Percentiles rank a stretch among this genome's conserved stretches.
Conservation (phyloP, 1,140 invertebrate species). For the Ladona fulva region DNA sequence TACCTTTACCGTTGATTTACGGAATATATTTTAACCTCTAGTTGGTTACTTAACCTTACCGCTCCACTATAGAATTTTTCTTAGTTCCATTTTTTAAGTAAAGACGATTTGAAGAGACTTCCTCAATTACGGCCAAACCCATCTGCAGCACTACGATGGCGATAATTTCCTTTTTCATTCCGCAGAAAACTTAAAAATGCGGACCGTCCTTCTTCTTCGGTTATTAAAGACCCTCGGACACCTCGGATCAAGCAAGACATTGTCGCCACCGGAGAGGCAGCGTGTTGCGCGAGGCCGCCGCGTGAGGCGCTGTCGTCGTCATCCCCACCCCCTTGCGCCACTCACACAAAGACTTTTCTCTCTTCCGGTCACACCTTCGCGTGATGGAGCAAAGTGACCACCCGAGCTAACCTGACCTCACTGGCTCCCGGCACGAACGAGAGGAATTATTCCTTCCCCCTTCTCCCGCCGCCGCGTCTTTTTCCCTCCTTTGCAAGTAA, state of each 20-base stretch:
- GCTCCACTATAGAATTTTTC: too few relatives aligned
- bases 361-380: not conserved
- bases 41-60: too few relatives aligned
- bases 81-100: too few relatives aligned
- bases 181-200: too few relatives aligned
- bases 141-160: too few relatives aligned
- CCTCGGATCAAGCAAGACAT: not conserved
- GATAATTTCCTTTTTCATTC: too few relatives aligned
- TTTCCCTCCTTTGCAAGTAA: not conserved
- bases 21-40: too few relatives aligned
- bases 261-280: not conserved
- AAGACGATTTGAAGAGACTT: too few relatives aligned
- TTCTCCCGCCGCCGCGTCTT: not conserved
- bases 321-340: not conserved
- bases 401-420: not conserved
- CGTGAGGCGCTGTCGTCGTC: not conserved
- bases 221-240: not conserved
- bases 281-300: not conserved
- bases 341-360: not conserved
- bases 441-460: not conserved
- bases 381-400: not conserved
- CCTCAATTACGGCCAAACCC: too few relatives aligned
- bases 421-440: not conserved
- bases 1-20: too few relatives aligned
- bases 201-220: too few relatives aligned